Base-by-base conservation (phyloP, 30 jellyfish, hydroid and myxozoan genomes). In the Aurelia coerulea region DNA sequence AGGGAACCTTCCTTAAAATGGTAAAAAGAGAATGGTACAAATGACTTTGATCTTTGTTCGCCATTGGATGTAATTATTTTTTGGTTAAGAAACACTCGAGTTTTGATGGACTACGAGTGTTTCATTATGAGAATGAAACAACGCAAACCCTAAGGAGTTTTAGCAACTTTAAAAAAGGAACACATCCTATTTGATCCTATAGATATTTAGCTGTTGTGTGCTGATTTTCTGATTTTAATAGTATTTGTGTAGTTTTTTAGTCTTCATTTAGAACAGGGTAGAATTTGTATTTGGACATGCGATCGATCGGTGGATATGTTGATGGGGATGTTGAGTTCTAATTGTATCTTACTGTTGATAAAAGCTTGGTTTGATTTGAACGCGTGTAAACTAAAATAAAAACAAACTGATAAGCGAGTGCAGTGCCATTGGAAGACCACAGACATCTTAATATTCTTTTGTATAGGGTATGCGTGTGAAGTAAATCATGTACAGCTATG, bases 271-370 rank as follows among this genome's bases (percentile, higher is more conserved):
- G 17, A 74, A 58, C 54, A 53, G 94, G 94, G 87, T 84, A 51
- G 85, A 78, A 59, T 64, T 73, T 84, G 88, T 84, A 84, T 74
- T 80, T 63, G 70, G 49, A 80, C 35, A 54, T 63, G 14, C 56
- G 56, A 46, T 46, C 29, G 29, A 23, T 23, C 29, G 29, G 29
- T 23, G 29, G 29, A 23, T 23, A 23, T 23, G 29, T 23, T 9
- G 56, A 46, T 5, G 15, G 56, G 8, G 6, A 46, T 46, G 84
- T 37, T 80, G 90, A 80, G 90, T 80, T 80, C 50, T 65, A 34
- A 53, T 65, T 80, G 90, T 80, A 80, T 80, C 66, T 80, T 80
- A 80, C 90, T 80, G 90, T 80, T 80, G 39, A 80, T 80, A 80
- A 54, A 65, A 39, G 85, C 85, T 11, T 42, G 50, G 13, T 62